These are phyloP conservation scores for Busseola fusca DNA, from an alignment of 2,888 invertebrate species.

Conservation along the genomic window DNA sequence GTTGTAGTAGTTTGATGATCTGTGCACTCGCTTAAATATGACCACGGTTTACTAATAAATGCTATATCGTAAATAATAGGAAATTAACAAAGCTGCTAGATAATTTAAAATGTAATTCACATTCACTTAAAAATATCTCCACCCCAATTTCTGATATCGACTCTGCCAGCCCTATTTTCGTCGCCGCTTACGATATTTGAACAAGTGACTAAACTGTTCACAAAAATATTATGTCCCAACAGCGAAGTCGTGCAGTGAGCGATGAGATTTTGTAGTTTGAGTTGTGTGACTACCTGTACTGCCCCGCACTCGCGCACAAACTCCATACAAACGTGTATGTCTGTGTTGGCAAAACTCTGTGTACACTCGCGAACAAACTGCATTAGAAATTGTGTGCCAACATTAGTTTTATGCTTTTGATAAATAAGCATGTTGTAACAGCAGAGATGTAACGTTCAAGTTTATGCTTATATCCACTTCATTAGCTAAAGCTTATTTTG, in stretches of 20 bases:
- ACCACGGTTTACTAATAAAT: neutral
- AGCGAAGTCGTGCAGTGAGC: slow-evolving; percentile 39
- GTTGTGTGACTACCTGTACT: slow-evolving; percentile 45
- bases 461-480: slow-evolving; percentile 2
- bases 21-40: neutral
- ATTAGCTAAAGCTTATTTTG: slow-evolving; percentile 13
- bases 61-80: neutral
- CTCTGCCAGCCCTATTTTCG: slow-evolving; percentile 37
- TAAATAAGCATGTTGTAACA: slow-evolving; percentile 39
- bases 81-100: neutral
- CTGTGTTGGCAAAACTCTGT: slow-evolving; percentile 35
- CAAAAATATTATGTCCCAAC: slow-evolving; percentile 42
- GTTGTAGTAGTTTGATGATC: neutral
- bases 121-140: neutral
- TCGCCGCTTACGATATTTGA: slow-evolving; percentile 25
- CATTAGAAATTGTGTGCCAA: slow-evolving; percentile 48
- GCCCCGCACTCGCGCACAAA: slow-evolving; percentile 43
- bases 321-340: slow-evolving; percentile 43
- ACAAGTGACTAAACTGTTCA: slow-evolving; percentile 45
- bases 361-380: slow-evolving; percentile 52
- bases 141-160: neutral
- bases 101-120: neutral
- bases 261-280: slow-evolving; percentile 53
- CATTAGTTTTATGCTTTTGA: slow-evolving; percentile 43
- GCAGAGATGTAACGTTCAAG: neutral